Conservation (phyloP, 2,113 vertebrate genomes). For the Balaeniceps rex region DNA sequence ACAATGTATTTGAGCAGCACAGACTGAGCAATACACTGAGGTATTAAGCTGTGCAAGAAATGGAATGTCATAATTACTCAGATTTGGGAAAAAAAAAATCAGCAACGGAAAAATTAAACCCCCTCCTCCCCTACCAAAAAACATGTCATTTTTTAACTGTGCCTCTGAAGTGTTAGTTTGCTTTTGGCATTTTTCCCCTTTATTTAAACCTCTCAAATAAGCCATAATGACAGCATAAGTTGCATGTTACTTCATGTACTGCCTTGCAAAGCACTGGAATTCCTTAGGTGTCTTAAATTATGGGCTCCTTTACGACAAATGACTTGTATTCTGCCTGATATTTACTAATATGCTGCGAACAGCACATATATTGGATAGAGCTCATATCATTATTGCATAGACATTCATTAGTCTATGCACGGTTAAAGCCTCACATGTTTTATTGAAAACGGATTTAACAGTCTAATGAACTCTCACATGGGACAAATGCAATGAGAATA, state of each 20-base stretch:
- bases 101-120: background rate
- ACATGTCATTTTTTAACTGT: constrained; percentile 19
- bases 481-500: background rate
- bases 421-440: background rate
- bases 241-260: constrained; percentile 53
- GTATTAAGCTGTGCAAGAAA: background rate
- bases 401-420: background rate
- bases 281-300: constrained; percentile 47
- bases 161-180: constrained; percentile 55
- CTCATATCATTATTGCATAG: background rate
- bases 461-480: background rate
- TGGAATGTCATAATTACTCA: constrained; percentile 8
- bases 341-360: background rate
- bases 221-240: constrained; percentile 36
- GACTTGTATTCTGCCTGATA: background rate
- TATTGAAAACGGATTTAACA: background rate
- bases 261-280: constrained; percentile 5
- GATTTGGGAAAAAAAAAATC: background rate
- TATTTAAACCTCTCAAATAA: constrained; percentile 49
- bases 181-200: constrained; percentile 57
- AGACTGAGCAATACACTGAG: background rate
- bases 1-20: background rate
- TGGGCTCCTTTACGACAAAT: background rate
- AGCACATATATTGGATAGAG: background rate
- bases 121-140: background rate